Percentiles rank a stretch among this genome's conserved stretches.
phyloP scores from a whole-genome alignment of 2,888 invertebrate species.

The Acanthoscelides obtectus region DNA sequence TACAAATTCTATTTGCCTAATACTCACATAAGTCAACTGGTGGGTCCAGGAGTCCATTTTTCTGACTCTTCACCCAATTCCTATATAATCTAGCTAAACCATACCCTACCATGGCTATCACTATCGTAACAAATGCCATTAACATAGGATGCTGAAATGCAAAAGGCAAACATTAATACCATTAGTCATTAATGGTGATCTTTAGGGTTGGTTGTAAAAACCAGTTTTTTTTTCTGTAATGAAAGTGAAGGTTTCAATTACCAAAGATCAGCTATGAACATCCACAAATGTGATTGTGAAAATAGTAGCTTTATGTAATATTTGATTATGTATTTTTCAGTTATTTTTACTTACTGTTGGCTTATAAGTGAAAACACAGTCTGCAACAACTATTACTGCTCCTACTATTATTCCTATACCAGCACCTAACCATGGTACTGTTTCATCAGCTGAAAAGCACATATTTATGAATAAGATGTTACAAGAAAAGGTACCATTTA shows the following conservation, averaged over 20 bases:
- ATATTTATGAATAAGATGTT: background rate
- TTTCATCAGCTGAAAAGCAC: conserved; percentile 56
- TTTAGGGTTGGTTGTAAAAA: too few species aligned
- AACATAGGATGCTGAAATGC: conserved; percentile 64
- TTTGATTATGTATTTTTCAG: conserved; percentile 10
- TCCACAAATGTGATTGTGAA: too few species aligned
- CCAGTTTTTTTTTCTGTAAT: too few species aligned
- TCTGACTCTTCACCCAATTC: conserved; percentile 52
- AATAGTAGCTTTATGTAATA: too few species aligned
- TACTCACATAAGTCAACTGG: conserved; percentile 49
- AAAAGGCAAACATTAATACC: too few species aligned
- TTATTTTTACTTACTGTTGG: conserved; percentile 56
- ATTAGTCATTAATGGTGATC: too few species aligned
- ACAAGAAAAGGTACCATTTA: too few species aligned
- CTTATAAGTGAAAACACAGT: conserved; percentile 60
- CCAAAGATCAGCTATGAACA: too few species aligned
- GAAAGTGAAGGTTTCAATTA: too few species aligned
- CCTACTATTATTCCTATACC: conserved; percentile 68
- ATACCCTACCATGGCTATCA: conserved; percentile 64
- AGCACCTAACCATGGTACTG: conserved; percentile 71
- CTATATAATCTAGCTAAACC: conserved; percentile 58
- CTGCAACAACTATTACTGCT: conserved; percentile 63
- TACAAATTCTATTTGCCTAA: too few species aligned
- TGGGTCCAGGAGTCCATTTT: conserved; percentile 51
- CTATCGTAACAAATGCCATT: conserved; percentile 66